Evolutionary conservation across 2,888 invertebrate genomes (phyloP).

Genomic region (Harmothoe impar): DNA sequence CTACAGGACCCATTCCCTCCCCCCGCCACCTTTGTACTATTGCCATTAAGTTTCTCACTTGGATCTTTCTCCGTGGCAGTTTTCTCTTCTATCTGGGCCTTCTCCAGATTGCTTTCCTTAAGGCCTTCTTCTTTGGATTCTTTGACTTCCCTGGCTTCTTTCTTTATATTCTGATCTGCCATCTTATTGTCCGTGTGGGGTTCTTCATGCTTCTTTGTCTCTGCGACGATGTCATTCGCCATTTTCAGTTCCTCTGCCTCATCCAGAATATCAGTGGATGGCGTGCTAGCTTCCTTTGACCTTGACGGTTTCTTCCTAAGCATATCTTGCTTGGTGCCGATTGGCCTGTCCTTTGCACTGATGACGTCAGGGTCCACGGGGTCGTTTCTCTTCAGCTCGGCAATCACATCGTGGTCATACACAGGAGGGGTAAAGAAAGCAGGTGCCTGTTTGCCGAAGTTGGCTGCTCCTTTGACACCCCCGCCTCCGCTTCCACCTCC

Average conservation of each 20-base stretch:
- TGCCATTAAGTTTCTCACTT: constrained; percentile 21
- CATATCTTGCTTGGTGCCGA: background rate
- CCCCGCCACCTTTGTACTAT: background rate
- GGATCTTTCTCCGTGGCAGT: constrained; percentile 28
- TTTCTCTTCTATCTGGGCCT: constrained; percentile 1
- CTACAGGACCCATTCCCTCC: background rate
- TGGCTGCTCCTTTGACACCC: background rate
- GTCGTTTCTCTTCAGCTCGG: background rate
- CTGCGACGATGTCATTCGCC: background rate
- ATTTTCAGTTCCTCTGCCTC: constrained; percentile 35
- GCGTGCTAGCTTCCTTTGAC: background rate
- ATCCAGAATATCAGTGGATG: background rate
- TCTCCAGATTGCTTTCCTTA: background rate
- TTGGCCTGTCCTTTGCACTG: background rate
- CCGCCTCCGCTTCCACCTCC: constrained; percentile 24
- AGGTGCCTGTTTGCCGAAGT: constrained; percentile 25
- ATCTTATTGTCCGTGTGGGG: background rate
- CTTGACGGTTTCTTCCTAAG: background rate
- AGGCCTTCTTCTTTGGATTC: background rate
- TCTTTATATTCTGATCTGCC: background rate
- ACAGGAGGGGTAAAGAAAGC: background rate
- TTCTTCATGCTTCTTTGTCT: background rate
- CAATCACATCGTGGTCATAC: constrained; percentile 19
- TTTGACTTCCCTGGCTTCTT: background rate
- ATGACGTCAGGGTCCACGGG: background rate